Evolutionary conservation across 2,797 vertebrate genomes (phyloP), one percentile per base, ranked within the genome.

Genomic region (Mastacembelus armatus): DNA sequence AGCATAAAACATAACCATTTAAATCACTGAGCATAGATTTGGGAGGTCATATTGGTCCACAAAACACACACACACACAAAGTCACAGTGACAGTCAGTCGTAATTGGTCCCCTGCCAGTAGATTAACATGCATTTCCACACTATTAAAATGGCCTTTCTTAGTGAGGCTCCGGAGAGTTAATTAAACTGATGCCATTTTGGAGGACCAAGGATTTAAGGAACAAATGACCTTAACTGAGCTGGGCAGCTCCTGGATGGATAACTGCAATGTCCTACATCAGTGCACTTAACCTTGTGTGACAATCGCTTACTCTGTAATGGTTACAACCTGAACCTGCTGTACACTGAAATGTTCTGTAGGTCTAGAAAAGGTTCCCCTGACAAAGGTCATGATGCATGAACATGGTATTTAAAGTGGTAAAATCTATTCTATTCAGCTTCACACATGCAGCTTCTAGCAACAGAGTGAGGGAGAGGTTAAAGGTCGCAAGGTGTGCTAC

Each of bases 111-210:
- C 77, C 58, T 75, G 78, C 85, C 83, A 56, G 61, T 36, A 57
- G 77, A 88, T 89, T 89, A 87, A 89, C 89, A 88, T 72, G 80
- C 78, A 78, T 72, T 74, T 81, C 68, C 63, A 69, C 74, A 75
- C 76, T 81, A 85, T 89, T 85, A 79, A 83, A 88, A 79, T 56
- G 60, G 51, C 61, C 73, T 85, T 87, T 88, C 74, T 82, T 73
- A 70, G 59, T 21, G 63, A 76, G 30, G 48, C 83, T 89, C 83
- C 27, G 44, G 87, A 85, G 85, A 88, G 76, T 87, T 89, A 81
- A 90, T 91, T 91, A 91, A 91, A 85, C 21, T 7, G 0, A 68
- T 78, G 79, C 64, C 80, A 77, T 89, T 86, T 87, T 83, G 60
- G 49, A 83, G 66, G 51, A 43, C 61, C 32, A 2, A 33, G 57